A percentile compares a stretch with the other conserved stretches of the same genome.
Conservation (phyloP, 2,797 vertebrate species). For the Melanotaenia nigrans region DNA sequence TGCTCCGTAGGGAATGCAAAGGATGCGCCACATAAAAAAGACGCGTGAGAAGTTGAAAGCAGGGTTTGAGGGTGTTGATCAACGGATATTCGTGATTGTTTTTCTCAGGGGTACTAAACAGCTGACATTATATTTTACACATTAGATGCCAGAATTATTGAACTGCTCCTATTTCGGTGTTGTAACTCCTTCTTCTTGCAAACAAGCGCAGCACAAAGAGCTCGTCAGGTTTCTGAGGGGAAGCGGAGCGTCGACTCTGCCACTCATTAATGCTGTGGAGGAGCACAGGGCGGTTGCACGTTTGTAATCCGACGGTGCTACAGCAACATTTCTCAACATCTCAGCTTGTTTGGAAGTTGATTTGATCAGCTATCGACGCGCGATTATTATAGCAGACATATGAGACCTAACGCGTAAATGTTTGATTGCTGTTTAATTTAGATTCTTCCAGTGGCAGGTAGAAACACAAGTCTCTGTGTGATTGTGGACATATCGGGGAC, state of each 20-base stretch:
- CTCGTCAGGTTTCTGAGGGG: constrained; percentile 28
- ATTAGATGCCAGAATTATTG: not conserved
- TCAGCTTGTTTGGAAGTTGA: constrained; percentile 42
- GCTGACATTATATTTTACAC: not conserved
- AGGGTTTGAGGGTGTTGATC: constrained; percentile 4
- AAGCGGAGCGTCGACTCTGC: constrained; percentile 29
- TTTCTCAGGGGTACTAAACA: constrained; percentile 9
- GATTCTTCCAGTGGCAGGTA: constrained; percentile 12
- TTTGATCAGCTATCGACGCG: constrained; percentile 22
- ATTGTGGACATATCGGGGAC: constrained; percentile 31
- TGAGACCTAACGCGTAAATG: not conserved
- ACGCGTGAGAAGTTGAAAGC: constrained; percentile 23
- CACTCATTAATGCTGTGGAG: constrained; percentile 52
- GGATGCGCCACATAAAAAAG: constrained; percentile 16
- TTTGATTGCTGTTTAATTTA: constrained; percentile 1
- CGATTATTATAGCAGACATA: not conserved
- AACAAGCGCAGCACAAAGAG: constrained; percentile 27
- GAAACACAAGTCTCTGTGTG: constrained; percentile 18
- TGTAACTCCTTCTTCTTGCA: constrained; percentile 11
- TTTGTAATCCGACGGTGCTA: constrained; percentile 12
- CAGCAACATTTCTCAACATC: constrained; percentile 22
- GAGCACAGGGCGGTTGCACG: constrained; percentile 34
- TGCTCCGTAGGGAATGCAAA: constrained; percentile 17
- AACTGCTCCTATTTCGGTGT: not conserved
- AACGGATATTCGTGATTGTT: constrained; percentile 5